Conservation (phyloP, 2,888 invertebrate species). For the Coleophora flavipennella region DNA sequence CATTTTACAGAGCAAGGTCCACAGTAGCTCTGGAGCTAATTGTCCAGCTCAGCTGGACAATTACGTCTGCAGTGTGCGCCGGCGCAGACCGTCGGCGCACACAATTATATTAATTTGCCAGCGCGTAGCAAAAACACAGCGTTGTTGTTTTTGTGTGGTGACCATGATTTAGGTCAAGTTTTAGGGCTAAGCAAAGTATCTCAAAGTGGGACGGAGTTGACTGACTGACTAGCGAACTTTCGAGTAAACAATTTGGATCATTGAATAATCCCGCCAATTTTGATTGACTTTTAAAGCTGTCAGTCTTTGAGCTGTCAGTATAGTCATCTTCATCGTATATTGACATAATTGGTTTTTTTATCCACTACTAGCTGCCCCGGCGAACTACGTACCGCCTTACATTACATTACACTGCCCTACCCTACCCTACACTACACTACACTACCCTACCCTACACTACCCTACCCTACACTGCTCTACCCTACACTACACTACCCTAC, state of each 20-base stretch:
- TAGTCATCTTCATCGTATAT: not conserved
- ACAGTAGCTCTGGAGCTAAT: too few species aligned
- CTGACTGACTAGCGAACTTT: not conserved
- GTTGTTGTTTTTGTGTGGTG: not conserved
- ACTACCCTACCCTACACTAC: too few species aligned
- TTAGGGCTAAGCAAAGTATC: not conserved
- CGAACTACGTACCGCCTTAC: too few species aligned
- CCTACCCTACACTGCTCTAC: too few species aligned
- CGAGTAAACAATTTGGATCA: not conserved
- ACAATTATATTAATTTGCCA: conserved; percentile 64
- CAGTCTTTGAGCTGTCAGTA: not conserved
- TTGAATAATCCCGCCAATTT: not conserved
- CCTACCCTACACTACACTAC: too few species aligned
- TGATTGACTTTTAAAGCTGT: not conserved
- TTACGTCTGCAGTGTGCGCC: conserved; percentile 13
- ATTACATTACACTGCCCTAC: too few species aligned
- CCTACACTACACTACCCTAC: too few species aligned
- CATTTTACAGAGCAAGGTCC: too few species aligned
- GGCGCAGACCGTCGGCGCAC: conserved; percentile 40
- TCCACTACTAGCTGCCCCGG: too few species aligned
- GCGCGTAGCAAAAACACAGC: conserved; percentile 41
- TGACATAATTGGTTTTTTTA: not conserved
- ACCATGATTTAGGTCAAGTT: not conserved
- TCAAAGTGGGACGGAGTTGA: not conserved
- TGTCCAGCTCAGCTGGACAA: too few species aligned